Evolutionary conservation across 1,140 invertebrate species (phyloP).

Genomic region (Habropoda laboriosa): DNA sequence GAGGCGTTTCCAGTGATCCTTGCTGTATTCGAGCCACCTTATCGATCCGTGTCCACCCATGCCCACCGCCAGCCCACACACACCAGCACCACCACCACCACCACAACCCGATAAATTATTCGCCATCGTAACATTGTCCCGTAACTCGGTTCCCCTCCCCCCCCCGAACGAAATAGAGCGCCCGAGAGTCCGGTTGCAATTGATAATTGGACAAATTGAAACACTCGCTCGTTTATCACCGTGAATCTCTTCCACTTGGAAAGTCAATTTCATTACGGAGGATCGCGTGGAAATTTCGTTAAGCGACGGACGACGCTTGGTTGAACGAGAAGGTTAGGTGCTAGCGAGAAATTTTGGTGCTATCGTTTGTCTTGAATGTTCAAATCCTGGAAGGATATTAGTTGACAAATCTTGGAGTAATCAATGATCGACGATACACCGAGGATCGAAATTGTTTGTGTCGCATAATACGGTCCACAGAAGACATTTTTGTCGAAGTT

Average conservation of each 20-base stretch:
- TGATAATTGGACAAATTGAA: neutral
- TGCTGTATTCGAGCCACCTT: neutral
- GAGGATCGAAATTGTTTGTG: no score
- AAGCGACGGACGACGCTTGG: no score
- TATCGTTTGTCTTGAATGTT: no score
- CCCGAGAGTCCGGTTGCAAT: neutral
- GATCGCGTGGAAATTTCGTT: neutral
- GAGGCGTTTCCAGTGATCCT: slow-evolving; percentile 9
- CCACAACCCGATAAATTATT: slow-evolving; percentile 26
- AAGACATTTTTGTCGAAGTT: no score
- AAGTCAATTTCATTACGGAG: neutral
- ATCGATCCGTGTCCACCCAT: slow-evolving; percentile 16
- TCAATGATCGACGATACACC: no score
- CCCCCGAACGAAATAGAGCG: neutral
- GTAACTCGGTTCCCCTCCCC: neutral
- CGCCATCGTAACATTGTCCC: neutral
- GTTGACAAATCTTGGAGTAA: no score
- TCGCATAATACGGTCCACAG: no score
- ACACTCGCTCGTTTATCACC: neutral
- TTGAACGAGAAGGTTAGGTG: no score
- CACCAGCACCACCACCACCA: neutral
- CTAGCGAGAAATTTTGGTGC: no score
- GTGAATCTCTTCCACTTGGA: no score
- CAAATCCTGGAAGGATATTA: no score
- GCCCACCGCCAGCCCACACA: neutral